Percentiles rank a stretch among this genome's conserved stretches.
phyloP scores from a whole-genome alignment of 2,888 invertebrate genomes.

The Pachycephus smyrnensis region DNA sequence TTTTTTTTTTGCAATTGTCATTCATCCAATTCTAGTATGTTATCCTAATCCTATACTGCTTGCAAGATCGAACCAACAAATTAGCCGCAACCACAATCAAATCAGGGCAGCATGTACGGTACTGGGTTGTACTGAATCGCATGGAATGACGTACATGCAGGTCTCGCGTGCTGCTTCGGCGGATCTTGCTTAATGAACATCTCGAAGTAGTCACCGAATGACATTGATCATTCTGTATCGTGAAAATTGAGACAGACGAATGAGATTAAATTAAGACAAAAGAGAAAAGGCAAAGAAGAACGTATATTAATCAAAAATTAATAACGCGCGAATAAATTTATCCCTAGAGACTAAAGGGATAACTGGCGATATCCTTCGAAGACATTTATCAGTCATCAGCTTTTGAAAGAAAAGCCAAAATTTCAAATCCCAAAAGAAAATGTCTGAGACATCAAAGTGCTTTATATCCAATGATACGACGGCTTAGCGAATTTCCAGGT shows the following conservation, averaged over 20 bases:
- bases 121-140: background rate
- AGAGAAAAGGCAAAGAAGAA: too few species aligned
- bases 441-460: too few species aligned
- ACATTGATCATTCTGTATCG: background rate
- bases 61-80: background rate
- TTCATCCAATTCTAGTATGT: background rate
- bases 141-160: background rate
- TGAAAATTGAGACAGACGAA: background rate
- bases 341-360: background rate
- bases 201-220: background rate
- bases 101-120: background rate
- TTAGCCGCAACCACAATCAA: background rate
- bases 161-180: background rate
- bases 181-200: background rate
- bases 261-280: background rate
- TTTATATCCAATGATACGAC: too few species aligned
- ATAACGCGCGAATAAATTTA: background rate
- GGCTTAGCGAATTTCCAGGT: background rate
- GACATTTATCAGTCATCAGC: too few species aligned
- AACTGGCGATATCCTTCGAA: too few species aligned
- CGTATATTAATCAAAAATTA: too few species aligned
- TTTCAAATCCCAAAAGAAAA: too few species aligned
- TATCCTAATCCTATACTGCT: background rate
- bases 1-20: slow-evolving; percentile 5
- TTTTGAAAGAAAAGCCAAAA: too few species aligned